phyloP scores from a whole-genome alignment of 2,113 vertebrate genomes.

The Pygoscelis adeliae region DNA sequence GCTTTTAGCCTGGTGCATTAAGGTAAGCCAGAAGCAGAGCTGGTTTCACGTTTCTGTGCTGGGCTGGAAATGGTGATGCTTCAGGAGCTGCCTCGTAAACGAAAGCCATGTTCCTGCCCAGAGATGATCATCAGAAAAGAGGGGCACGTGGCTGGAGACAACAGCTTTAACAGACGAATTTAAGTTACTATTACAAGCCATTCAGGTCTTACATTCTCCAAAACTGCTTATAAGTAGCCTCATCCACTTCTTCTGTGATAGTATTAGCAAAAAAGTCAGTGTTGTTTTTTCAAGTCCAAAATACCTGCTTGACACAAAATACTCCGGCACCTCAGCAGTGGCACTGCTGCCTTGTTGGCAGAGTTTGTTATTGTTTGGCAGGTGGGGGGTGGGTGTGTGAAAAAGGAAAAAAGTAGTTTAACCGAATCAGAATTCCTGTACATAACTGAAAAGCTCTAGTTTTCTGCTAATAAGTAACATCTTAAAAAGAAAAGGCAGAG shows the following conservation, averaged over 20 bases:
- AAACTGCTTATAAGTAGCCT: not conserved
- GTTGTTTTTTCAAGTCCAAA: not conserved
- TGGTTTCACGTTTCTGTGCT: not conserved
- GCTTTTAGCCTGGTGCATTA: not conserved
- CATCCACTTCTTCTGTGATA: not conserved
- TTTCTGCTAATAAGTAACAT: not conserved
- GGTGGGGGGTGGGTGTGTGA: accelerated
- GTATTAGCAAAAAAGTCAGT: not conserved
- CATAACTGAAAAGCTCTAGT: accelerated
- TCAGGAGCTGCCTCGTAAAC: accelerated
- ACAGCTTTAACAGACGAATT: not conserved
- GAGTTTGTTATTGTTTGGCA: not conserved
- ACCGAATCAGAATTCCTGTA: too few relatives aligned
- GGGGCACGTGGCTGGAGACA: accelerated
- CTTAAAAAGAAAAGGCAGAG: not conserved
- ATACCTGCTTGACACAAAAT: not conserved
- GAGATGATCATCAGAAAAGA: not conserved
- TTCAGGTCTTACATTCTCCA: not conserved
- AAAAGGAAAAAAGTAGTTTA: not conserved
- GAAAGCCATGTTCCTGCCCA: accelerated
- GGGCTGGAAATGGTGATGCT: not conserved
- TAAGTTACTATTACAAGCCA: not conserved
- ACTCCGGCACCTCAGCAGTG: not conserved
- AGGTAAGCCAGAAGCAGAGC: not conserved
- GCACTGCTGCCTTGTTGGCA: accelerated